Conservation (phyloP, 2,888 invertebrate species). For the Megastigmus dorsalis region DNA sequence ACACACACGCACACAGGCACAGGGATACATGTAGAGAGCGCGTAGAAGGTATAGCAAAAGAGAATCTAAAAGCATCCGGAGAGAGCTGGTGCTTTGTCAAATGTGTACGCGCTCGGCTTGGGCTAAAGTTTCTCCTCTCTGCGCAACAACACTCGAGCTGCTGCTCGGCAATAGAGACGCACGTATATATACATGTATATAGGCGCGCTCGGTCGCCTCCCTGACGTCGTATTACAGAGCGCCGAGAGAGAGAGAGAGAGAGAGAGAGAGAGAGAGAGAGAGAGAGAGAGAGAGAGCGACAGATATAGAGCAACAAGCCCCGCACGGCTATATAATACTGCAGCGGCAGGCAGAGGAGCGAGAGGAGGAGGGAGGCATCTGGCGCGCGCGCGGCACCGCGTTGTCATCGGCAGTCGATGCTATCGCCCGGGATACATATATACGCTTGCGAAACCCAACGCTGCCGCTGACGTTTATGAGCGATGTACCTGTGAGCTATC, state of each 20-base stretch:
- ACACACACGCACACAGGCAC: too few relatives aligned
- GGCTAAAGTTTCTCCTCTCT: conserved; percentile 44
- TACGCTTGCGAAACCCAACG: conserved; percentile 53
- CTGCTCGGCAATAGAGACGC: conserved; percentile 26
- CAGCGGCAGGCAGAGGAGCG: too few relatives aligned
- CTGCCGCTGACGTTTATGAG: conserved; percentile 74
- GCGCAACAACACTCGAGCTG: conserved; percentile 28
- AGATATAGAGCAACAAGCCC: too few relatives aligned
- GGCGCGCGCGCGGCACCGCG: not conserved
- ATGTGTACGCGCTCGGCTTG: not conserved
- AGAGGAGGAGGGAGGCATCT: not conserved
- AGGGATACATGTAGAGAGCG: too few relatives aligned
- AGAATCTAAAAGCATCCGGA: conserved; percentile 41
- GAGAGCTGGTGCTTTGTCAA: too few relatives aligned
- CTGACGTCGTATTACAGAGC: too few relatives aligned
- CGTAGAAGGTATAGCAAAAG: conserved; percentile 17
- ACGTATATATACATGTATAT: not conserved
- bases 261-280: too few relatives aligned
- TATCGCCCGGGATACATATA: too few relatives aligned
- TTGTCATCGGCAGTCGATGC: conserved; percentile 55
- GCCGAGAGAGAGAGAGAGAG: too few relatives aligned
- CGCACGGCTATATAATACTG: too few relatives aligned
- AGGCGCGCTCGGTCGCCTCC: not conserved
- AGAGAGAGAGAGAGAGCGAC: too few relatives aligned
- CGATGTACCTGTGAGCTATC: too few relatives aligned